These are phyloP conservation scores for Triplophysa yarkandensis DNA, from an alignment of 2,797 vertebrate genomes.

Conservation along the genomic window DNA sequence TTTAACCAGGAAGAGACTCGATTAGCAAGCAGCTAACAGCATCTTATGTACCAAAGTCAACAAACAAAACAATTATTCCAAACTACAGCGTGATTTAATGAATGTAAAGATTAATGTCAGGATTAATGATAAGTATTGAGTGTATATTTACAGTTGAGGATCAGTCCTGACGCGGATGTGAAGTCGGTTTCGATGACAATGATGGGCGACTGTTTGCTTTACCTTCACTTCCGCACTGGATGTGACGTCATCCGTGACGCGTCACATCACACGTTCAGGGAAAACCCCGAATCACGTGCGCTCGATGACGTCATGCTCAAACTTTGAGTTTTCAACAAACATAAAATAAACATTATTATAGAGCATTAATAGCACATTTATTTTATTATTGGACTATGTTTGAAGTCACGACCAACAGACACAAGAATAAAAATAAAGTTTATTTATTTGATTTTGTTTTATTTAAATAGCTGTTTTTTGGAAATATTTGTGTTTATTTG, in stretches of 20 bases:
- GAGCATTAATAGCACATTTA: too few relatives aligned
- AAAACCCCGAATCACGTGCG: slow-evolving; percentile 44
- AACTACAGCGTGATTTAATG: too few relatives aligned
- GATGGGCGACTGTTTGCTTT: slow-evolving; percentile 8
- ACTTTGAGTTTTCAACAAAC: too few relatives aligned
- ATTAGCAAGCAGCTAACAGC: slow-evolving; percentile 19
- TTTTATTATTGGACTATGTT: too few relatives aligned
- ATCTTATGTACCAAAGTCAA: slow-evolving; percentile 28
- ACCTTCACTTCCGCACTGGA: slow-evolving; percentile 41
- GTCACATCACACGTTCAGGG: slow-evolving; percentile 20
- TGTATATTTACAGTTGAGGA: slow-evolving; percentile 33
- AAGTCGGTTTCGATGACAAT: not conserved
- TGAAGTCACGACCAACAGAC: too few relatives aligned
- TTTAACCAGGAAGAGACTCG: slow-evolving; percentile 42
- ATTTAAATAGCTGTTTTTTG: too few relatives aligned
- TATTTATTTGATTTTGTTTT: too few relatives aligned
- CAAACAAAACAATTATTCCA: not conserved
- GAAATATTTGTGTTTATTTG: too few relatives aligned
- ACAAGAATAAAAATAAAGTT: too few relatives aligned
- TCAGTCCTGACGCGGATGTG: not conserved
- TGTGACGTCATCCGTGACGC: slow-evolving; percentile 13
- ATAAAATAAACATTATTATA: too few relatives aligned
- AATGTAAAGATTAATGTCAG: too few relatives aligned
- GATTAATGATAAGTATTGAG: too few relatives aligned
- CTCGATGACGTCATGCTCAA: slow-evolving; percentile 26